These are phyloP conservation scores for Paracyprichromis sp. DNA, from an alignment of 2,113 vertebrate species.

Conservation along the genomic window DNA sequence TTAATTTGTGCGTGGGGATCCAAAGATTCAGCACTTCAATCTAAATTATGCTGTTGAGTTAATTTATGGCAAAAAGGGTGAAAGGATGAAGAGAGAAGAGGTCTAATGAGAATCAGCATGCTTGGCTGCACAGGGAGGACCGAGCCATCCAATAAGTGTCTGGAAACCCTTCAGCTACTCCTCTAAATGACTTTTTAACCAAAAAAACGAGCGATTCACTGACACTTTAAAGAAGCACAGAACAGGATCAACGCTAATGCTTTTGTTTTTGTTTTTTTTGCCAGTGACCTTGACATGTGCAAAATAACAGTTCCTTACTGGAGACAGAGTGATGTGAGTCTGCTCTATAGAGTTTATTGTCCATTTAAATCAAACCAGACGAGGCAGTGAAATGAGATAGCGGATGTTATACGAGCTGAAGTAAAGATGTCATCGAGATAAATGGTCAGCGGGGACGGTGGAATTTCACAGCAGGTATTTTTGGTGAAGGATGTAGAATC, in stretches of 20 bases:
- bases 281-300: background rate
- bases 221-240: background rate
- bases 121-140: background rate
- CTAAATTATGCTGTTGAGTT: background rate
- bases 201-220: background rate
- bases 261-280: background rate
- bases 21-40: background rate
- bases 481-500: background rate
- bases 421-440: background rate
- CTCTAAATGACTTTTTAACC: background rate
- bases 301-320: background rate
- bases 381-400: background rate
- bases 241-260: background rate
- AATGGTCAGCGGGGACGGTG: background rate
- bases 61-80: background rate
- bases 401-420: background rate
- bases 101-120: slow-evolving; percentile 17
- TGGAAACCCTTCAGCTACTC: background rate
- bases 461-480: background rate
- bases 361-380: background rate
- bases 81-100: background rate
- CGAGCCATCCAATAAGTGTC: background rate
- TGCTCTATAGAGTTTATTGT: slow-evolving; percentile 2
- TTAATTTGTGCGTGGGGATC: background rate
- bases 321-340: background rate